Base-by-base conservation (phyloP, 2,113 vertebrate genomes). In the Laticauda colubrina region DNA sequence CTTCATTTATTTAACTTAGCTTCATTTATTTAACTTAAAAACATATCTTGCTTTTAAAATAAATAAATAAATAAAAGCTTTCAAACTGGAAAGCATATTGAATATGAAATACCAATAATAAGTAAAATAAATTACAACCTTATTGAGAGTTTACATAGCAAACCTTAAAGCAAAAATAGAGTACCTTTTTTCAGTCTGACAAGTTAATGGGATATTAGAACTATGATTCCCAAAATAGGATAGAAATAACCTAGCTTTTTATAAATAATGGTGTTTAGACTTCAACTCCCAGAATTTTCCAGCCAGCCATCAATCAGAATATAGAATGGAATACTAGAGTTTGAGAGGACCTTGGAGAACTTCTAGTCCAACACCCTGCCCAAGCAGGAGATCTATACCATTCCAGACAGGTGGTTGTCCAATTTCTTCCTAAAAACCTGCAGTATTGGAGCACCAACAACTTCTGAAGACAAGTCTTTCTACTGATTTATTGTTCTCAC, bases 1-100 rank as follows among this genome's bases (percentile, higher is more conserved):
- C 57, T 51, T 64, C 10, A 39, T 87, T 88, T 87, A 87, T 61
- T 87, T 64, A 53, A 87, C 51, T 87, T 51, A 93, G 92, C 57
- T 51, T 64, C 18, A 39, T 87, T 88, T 87, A 87, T 61, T 87
- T 64, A 53, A 87, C 51, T 87, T 51, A 61, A 51, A 85, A 85
- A 29, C 34, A 34, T 34, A 87, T 20, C 11, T n/a, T 88, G 29
- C 12, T 59, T 64, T 34, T 3, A 34, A 64, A 29, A 59, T 53
- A 53, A 53, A 53, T 53, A 53, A 53, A 53, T 53, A 29, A n/a
- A 92, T 26, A 87, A 69, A 92, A 87, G 26, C 39, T 23, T 24
- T 39, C 29, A 69, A 88, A 53, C 57, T 14, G 87, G 29, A 88
- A 88, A 54, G 64, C 21, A 39, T 64, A 24, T 87, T 59, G 51